Evolutionary conservation across 2,797 vertebrate genomes (phyloP), one percentile per base, ranked within the genome.

Genomic region (Paratrypauchen microcephalus): DNA sequence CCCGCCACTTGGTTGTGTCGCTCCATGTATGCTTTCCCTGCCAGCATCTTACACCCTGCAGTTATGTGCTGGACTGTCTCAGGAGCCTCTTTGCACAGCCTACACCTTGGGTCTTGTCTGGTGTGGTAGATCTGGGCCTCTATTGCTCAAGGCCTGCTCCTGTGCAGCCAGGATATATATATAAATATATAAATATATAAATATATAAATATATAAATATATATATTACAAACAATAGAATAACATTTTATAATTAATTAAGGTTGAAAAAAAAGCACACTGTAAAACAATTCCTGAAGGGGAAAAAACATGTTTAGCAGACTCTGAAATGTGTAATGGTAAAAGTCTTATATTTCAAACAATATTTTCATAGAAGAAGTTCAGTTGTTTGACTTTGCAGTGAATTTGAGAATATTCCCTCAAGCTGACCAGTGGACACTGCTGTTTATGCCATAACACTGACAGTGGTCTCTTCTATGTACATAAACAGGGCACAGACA

Each of bases 381-480:
- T 55, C n/a, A 21, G 6, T 55, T 23, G 52, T 23, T 54, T 41
- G 32, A 39, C 15, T 61, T 61, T 15, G 13, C 21, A 24, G 60
- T 41, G 60, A 11, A n/a, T 47, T 18, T 11, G n/a, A 61, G n/a
- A 39, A 11, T 23, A 18, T 50, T 41, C 18, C 2, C 23, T 13
- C 16, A 61, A 3, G 23, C 50, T 64, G 41, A 48, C 16, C 8
- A 50, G 16, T n/a, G 9, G 54, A 63, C 63, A 68, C 57, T 62
- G 36, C 56, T 88, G 85, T 91, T 89, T 83, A 85, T 82, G 68
- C 47, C 78, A 80, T 45, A 88, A 88, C 75, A 83, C 11, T 39
- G 28, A 15, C 65, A 45, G 57, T 60, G 7, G 66, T 69, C 39
- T 66, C 41, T 15, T n/a, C 54, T 24, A 45, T 30, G 5, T 50